Percentiles rank a stretch among this genome's conserved stretches.
These are phyloP conservation scores for Corythaeola cristata DNA, from an alignment of 2,113 vertebrate genomes.

Conservation along the genomic window DNA sequence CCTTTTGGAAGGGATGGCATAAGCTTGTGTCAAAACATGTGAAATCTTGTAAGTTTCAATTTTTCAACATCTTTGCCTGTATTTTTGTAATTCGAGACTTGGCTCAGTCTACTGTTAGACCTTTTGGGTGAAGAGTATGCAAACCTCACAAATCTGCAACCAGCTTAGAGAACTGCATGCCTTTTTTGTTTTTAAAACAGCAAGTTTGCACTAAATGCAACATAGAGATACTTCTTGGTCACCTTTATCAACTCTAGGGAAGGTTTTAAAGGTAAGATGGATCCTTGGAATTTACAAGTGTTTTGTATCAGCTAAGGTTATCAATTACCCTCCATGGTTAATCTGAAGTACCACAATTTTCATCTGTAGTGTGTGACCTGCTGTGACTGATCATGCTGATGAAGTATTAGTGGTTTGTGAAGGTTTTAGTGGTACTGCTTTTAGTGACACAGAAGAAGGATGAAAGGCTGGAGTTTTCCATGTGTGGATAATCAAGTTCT, in stretches of 20 bases:
- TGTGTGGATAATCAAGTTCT: neutral
- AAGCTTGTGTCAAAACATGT: neutral
- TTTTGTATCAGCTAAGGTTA: neutral
- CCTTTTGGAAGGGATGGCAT: neutral
- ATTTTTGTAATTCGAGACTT: neutral
- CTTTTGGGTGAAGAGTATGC: neutral
- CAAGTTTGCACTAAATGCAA: neutral
- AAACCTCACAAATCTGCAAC: neutral
- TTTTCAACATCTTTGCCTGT: neutral
- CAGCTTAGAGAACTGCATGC: rapidly evolving
- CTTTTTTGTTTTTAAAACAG: neutral
- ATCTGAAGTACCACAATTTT: neutral
- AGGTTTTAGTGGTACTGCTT: neutral
- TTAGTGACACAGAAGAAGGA: neutral
- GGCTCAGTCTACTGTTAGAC: neutral
- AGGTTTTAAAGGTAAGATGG: neutral
- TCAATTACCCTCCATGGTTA: neutral
- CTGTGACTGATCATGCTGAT: neutral
- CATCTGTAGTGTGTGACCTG: neutral
- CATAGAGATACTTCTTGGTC: neutral
- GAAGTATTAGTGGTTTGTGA: neutral
- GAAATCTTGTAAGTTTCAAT: neutral
- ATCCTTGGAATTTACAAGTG: neutral
- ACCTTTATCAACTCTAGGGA: neutral
- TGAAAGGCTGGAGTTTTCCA: neutral